Evolutionary conservation across 2,113 vertebrate species (phyloP).

Genomic region (Gymnarchus niloticus): DNA sequence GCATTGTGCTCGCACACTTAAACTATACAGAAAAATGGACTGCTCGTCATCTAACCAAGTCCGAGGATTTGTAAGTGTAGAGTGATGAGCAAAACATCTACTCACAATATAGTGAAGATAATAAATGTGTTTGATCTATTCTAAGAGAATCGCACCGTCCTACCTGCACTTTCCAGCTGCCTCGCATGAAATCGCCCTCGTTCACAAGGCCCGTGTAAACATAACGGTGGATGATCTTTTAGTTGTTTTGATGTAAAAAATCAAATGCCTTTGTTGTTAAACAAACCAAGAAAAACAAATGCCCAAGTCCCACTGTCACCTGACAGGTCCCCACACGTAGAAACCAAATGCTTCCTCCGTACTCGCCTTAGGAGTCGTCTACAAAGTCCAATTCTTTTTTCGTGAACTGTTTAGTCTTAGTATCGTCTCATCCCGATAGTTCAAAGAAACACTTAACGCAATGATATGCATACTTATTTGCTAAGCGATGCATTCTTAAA

Average conservation of each 20-base stretch:
- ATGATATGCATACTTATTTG: neutral
- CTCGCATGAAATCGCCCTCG: neutral
- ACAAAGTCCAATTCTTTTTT: neutral
- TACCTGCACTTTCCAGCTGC: conserved; percentile 1
- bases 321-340: conserved; percentile 16
- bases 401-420: too few species aligned
- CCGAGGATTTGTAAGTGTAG: neutral
- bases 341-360: conserved; percentile 8
- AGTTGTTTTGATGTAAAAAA: neutral
- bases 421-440: neutral
- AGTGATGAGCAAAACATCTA: neutral
- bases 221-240: neutral
- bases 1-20: neutral
- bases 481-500: neutral
- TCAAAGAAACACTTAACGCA: neutral
- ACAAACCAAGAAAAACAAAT: conserved; percentile 6
- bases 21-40: neutral
- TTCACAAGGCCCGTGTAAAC: neutral
- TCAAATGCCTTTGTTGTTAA: neutral
- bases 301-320: conserved; percentile 10
- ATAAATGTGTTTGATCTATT: neutral
- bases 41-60: neutral
- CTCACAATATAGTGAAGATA: neutral
- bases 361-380: neutral
- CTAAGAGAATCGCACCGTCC: neutral